These are phyloP conservation scores for Chloroclystis v-ata DNA, from an alignment of 2,888 invertebrate species.

Conservation along the genomic window DNA sequence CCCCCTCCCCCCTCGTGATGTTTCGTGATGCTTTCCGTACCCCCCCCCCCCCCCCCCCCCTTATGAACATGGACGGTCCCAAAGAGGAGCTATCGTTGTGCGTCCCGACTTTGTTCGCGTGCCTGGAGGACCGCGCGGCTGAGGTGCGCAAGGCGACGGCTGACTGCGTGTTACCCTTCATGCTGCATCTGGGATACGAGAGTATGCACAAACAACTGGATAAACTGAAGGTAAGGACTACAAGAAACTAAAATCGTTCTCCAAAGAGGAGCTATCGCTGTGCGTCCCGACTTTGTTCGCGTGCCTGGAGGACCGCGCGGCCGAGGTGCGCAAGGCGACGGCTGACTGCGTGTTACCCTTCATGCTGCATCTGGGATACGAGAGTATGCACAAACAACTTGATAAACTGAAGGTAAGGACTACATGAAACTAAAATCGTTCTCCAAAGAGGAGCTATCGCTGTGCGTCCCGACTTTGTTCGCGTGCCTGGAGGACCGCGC, in stretches of 20 bases:
- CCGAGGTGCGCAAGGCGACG: constrained; percentile 93
- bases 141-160: constrained; percentile 94
- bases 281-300: constrained; percentile 88
- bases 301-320: constrained; percentile 93
- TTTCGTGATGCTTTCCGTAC: too few relatives aligned
- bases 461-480: constrained; percentile 87
- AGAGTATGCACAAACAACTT: constrained; percentile 84
- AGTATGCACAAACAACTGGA: constrained; percentile 85
- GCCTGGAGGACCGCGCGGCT: constrained; percentile 93
- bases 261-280: constrained; percentile 87
- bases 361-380: constrained; percentile 95
- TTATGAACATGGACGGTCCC: too few relatives aligned
- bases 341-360: constrained; percentile 93
- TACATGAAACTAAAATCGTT: too few relatives aligned
- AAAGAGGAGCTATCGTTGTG: constrained; percentile 89
- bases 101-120: constrained; percentile 86
- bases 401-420: constrained; percentile 86
- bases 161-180: constrained; percentile 93
- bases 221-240: constrained; percentile 85
- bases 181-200: constrained; percentile 94
- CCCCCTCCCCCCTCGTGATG: too few relatives aligned
- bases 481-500: constrained; percentile 93
- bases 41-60: too few relatives aligned
- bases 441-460: constrained; percentile 89
- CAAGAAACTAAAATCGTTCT: constrained; percentile 84